Evolutionary conservation across 2,797 vertebrate species (phyloP).

Genomic region (Gila robusta): DNA sequence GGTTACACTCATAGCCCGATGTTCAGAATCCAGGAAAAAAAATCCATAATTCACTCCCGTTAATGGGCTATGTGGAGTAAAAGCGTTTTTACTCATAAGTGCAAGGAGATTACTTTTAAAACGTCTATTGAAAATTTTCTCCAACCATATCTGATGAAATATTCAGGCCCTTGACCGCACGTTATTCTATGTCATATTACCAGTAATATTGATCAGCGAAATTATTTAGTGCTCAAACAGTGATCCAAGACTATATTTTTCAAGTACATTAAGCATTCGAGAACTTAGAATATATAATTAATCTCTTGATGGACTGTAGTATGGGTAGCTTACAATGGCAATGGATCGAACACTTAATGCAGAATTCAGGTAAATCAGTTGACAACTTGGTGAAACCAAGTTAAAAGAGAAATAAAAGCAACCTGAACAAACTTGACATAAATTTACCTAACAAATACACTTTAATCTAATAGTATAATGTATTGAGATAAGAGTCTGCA

Average conservation of each 20-base stretch:
- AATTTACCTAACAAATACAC: background rate
- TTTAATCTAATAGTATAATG: background rate
- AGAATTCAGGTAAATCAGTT: background rate
- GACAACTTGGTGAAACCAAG: background rate
- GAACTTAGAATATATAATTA: conserved; percentile 45
- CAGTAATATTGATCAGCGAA: conserved; percentile 55
- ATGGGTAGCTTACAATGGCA: background rate
- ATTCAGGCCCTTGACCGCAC: conserved; percentile 58
- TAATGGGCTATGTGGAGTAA: conserved; percentile 62
- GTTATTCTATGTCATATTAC: conserved; percentile 56
- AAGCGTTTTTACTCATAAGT: conserved; percentile 58
- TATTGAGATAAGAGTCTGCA: no score
- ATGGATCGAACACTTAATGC: background rate
- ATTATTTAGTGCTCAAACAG: conserved; percentile 62
- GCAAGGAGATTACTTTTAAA: conserved; percentile 61
- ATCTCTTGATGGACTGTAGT: conserved; percentile 14
- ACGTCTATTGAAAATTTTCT: conserved; percentile 48
- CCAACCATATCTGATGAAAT: conserved; percentile 63
- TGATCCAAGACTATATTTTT: conserved; percentile 57
- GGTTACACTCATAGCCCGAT: conserved; percentile 58
- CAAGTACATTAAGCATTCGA: conserved; percentile 64
- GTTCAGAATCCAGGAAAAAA: conserved; percentile 55
- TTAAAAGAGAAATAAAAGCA: background rate
- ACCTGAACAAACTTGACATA: background rate
- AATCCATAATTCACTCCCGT: conserved; percentile 68